A percentile compares a stretch with the other conserved stretches of the same genome.
Conservation (phyloP, 30 jellyfish, hydroid and myxozoan genomes). For the Turritopsis dohrnii region DNA sequence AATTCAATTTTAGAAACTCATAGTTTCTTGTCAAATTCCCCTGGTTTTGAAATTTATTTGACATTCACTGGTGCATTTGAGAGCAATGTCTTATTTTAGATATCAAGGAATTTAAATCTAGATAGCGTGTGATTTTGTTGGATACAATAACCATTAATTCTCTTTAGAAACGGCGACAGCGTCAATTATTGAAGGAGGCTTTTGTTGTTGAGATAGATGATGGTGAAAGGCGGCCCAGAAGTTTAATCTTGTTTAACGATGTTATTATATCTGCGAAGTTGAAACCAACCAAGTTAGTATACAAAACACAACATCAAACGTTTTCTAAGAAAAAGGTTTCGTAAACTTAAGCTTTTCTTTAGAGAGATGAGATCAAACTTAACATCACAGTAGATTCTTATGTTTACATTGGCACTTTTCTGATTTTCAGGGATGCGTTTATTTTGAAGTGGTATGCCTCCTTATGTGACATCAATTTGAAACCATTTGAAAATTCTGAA, state of each 20-base stretch:
- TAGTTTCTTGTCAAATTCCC: no score
- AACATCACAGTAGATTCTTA: background rate
- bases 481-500: constrained; percentile 74
- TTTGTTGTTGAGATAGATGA: constrained; percentile 88
- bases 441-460: constrained; percentile 92
- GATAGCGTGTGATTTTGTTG: background rate
- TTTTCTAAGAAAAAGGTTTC: background rate
- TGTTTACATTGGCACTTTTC: background rate
- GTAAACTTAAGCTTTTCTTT: no score
- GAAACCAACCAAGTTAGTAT: constrained; percentile 63
- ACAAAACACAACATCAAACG: background rate
- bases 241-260: constrained; percentile 73
- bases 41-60: no score
- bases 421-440: constrained; percentile 64
- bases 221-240: constrained; percentile 83
- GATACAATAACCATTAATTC: no score
- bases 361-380: background rate
- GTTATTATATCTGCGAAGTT: constrained; percentile 83
- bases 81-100: no score
- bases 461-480: constrained; percentile 63
- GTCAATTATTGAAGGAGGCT: constrained; percentile 90
- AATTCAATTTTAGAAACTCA: no score
- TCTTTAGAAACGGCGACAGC: constrained; percentile 71
- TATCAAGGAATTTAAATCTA: background rate
- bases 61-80: no score